phyloP scores from a whole-genome alignment of 1,140 invertebrate genomes.

The Steinernema khuongi region DNA sequence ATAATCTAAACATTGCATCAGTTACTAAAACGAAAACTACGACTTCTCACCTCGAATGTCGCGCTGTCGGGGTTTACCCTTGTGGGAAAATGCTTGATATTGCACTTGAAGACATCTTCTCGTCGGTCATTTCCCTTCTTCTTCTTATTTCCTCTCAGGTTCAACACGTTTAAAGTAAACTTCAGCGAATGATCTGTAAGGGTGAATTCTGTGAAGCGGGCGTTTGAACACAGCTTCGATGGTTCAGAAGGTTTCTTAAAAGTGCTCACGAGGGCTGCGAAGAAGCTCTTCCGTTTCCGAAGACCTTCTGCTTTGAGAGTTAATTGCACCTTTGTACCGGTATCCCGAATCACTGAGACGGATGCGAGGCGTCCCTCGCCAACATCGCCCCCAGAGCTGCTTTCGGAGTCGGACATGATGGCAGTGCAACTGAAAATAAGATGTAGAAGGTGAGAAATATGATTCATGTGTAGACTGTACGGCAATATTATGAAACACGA shows the following conservation, averaged over 20 bases:
- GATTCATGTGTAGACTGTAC: neutral
- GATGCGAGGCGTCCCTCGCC: slow-evolving; percentile 21
- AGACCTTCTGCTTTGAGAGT: slow-evolving; percentile 38
- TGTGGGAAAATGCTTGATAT: slow-evolving; percentile 32
- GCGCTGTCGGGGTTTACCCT: slow-evolving; percentile 36
- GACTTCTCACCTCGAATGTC: slow-evolving; percentile 28
- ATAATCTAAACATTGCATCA: slow-evolving; percentile 28
- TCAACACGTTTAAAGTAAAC: slow-evolving; percentile 36
- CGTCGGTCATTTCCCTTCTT: slow-evolving; percentile 30
- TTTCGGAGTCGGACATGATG: neutral
- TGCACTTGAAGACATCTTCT: slow-evolving; percentile 32
- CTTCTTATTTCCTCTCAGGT: slow-evolving; percentile 38
- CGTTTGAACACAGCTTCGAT: slow-evolving; percentile 35
- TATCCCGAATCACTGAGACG: slow-evolving; percentile 31
- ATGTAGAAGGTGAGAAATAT: neutral
- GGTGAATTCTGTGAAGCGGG: slow-evolving; percentile 31
- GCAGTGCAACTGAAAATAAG: neutral
- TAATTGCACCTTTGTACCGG: slow-evolving; percentile 35
- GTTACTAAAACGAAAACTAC: neutral
- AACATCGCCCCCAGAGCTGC: neutral
- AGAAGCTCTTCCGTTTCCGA: slow-evolving; percentile 34
- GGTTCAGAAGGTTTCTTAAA: slow-evolving; percentile 37
- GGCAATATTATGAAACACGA: neutral
- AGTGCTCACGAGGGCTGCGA: slow-evolving; percentile 26
- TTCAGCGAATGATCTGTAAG: slow-evolving; percentile 28